A percentile compares a stretch with the other conserved stretches of the same genome.
phyloP scores from a whole-genome alignment of 2,113 vertebrate species.

The Coregonus clupeaformis region DNA sequence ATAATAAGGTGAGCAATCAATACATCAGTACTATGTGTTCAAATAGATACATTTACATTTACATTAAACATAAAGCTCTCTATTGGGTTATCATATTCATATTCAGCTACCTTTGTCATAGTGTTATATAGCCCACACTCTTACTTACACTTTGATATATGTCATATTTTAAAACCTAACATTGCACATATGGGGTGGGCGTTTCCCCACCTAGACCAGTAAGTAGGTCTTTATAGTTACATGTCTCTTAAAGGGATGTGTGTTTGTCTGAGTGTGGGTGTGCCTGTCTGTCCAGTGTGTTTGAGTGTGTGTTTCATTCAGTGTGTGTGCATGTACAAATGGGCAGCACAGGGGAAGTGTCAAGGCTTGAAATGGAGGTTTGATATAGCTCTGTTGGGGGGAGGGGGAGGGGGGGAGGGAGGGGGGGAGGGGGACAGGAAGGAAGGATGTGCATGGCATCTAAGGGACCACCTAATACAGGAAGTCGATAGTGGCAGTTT shows the following conservation, averaged over 20 bases:
- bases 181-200: conserved; percentile 44
- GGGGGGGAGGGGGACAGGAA: conserved; percentile 11
- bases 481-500: conserved; percentile 45
- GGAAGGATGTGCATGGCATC: conserved; percentile 44
- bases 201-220: conserved; percentile 56
- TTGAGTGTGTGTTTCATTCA: conserved; percentile 1
- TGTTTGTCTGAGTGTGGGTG: conserved; percentile 18
- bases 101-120: background rate
- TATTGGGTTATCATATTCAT: background rate
- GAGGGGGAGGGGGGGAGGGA: background rate
- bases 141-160: background rate
- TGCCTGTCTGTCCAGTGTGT: conserved; percentile 13
- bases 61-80: background rate
- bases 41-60: too few species aligned
- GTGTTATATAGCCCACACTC: background rate
- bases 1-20: conserved; percentile 15
- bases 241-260: conserved; percentile 36
- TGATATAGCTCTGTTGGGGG: conserved; percentile 30
- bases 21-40: conserved; percentile 2
- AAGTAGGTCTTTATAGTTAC: conserved; percentile 51
- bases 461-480: conserved; percentile 37
- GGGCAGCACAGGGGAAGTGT: conserved; percentile 43
- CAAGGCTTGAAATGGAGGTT: conserved; percentile 64
- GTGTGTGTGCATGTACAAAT: background rate
- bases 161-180: background rate